These are phyloP conservation scores for Phengaris alcon DNA, from an alignment of 2,888 invertebrate genomes.

Conservation along the genomic window DNA sequence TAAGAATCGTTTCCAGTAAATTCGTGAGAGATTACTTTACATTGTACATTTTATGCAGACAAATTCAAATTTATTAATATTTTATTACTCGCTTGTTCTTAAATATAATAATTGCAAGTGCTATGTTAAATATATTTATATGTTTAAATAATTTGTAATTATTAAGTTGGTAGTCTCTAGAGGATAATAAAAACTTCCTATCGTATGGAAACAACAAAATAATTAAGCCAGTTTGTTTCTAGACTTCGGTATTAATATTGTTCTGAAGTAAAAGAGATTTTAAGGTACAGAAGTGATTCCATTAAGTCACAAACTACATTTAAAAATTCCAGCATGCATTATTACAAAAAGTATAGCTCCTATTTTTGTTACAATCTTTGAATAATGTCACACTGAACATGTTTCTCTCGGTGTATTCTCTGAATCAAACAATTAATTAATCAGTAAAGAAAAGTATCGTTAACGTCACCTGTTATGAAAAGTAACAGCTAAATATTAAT, in stretches of 20 bases:
- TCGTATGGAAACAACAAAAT: background rate
- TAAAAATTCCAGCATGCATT: background rate
- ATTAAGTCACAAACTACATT: too few relatives aligned
- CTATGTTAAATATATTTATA: background rate
- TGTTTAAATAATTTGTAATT: background rate
- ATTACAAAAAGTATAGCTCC: background rate
- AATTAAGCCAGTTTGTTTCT: background rate
- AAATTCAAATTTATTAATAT: background rate
- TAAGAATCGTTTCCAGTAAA: background rate
- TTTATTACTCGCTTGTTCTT: background rate
- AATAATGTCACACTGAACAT: background rate
- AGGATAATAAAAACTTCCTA: background rate
- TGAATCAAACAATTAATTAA: conserved; percentile 14
- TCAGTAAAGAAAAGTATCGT: background rate
- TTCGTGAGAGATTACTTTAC: background rate
- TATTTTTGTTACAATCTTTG: background rate
- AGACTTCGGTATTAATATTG: too few relatives aligned
- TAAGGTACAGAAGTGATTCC: too few relatives aligned
- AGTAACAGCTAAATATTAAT: conserved; percentile 20
- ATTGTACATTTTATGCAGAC: background rate
- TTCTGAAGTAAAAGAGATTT: too few relatives aligned
- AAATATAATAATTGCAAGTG: background rate
- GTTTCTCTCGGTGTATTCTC: background rate
- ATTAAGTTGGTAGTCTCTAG: background rate
- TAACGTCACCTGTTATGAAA: conserved; percentile 19